Base-by-base conservation (phyloP, 2,113 vertebrate species). In the Hipposideros armiger region DNA sequence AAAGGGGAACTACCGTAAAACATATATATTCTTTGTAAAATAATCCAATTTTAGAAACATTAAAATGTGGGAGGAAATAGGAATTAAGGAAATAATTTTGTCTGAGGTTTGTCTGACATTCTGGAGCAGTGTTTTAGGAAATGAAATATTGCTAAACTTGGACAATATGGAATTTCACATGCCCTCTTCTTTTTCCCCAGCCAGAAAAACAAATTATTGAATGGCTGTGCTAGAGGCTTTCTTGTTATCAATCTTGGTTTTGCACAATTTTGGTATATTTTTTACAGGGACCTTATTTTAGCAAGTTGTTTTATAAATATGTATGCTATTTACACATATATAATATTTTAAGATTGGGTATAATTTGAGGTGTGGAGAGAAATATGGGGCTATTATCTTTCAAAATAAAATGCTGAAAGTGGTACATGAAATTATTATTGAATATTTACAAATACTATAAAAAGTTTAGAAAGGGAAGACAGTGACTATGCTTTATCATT, bases 21-120 rank as follows among this genome's bases (percentile, higher is more conserved):
- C 58, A 3, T 91, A 20, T 54, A 3, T 19, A 54, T 87, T 85
- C 22, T 73, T 96, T 92, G 60, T 92, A 95, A 87, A 6, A 56
- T 84, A 90, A 95, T 67, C 36, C 22, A 32, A 80, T 62, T 96
- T 91, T 91, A 72, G 36, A 70, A 91, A 80, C 40, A 89, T 92
- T 86, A 93, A 80, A 93, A 82, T 77, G 5, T 52, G 60, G 7
- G 7, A 13, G 36, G 36, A 83, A 83, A 81, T 78, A 87, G 17
- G 7, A 95, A 84, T 89, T 91, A 84, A 87, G 36, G 4, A 94
- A 94, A 62, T 96, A 50, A 87, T 62, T 30, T 64, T 88, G 76
- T 80, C 54, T 94, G 67, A 72, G 19, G 2, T 77, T 72, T 83
- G 30, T 74, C 56, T 83, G 62, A 40, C 13, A 20, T 87, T 87